Percentiles rank a stretch among this genome's conserved stretches.
These are phyloP conservation scores for Parnassius glacialis DNA, from an alignment of 2,888 invertebrate species.

Conservation along the genomic window DNA sequence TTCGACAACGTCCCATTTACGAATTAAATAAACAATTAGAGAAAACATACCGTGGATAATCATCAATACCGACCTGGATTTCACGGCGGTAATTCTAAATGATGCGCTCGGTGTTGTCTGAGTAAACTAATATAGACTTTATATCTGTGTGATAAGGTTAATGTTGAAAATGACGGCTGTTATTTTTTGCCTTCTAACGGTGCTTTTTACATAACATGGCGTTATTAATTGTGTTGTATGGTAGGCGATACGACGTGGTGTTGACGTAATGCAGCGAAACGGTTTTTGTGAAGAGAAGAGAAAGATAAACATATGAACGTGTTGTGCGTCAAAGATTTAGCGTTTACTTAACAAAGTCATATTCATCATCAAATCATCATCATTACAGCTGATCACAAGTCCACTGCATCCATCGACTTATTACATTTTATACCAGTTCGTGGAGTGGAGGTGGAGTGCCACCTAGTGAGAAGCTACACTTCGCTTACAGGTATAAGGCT, in stretches of 20 bases:
- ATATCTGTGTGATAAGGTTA: neutral
- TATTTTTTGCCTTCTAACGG: slow-evolving; percentile 9
- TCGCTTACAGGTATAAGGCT: no score
- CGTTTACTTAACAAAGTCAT: neutral
- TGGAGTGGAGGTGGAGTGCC: no score
- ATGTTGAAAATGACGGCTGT: neutral
- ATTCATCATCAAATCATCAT: no score
- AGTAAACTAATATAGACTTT: slow-evolving; percentile 1
- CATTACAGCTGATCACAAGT: no score
- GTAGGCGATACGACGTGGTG: slow-evolving; percentile 7
- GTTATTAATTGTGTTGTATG: slow-evolving; percentile 19
- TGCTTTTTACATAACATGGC: slow-evolving; percentile 22
- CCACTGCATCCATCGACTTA: no score
- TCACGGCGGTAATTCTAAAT: slow-evolving; percentile 19
- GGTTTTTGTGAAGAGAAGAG: slow-evolving; percentile 14
- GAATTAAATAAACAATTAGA: slow-evolving; percentile 25
- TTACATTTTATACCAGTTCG: no score
- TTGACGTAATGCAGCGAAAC: slow-evolving; percentile 10
- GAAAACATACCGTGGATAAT: slow-evolving; percentile 22
- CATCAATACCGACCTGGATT: slow-evolving; percentile 22
- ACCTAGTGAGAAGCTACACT: no score
- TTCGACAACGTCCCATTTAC: slow-evolving; percentile 7
- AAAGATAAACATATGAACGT: slow-evolving; percentile 2
- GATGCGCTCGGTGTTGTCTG: neutral
- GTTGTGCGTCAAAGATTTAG: neutral